Conservation (phyloP, 1,140 invertebrate genomes). For the Chionoecetes opilio region DNA sequence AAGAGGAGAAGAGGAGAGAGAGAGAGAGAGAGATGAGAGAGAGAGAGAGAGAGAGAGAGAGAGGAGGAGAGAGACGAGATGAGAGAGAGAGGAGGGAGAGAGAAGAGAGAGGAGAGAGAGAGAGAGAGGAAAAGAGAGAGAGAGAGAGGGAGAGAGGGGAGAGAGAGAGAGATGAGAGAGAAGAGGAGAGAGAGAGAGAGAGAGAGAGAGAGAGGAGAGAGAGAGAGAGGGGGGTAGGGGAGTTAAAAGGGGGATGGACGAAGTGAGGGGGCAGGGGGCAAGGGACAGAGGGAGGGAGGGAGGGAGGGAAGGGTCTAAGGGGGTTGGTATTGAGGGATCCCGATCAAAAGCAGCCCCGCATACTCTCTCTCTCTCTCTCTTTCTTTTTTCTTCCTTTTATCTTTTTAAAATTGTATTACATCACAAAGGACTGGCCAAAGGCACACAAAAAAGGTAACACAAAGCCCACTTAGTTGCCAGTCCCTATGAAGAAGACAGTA, state of each 20-base stretch:
- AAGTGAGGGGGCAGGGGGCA: background rate
- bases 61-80: background rate
- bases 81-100: too few species aligned
- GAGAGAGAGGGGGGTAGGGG: too few species aligned
- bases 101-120: too few species aligned
- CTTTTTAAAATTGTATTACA: too few species aligned
- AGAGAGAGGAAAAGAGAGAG: background rate
- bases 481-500: too few species aligned
- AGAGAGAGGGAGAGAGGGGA: background rate
- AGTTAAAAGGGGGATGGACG: too few species aligned
- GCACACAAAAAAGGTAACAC: too few species aligned
- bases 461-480: too few species aligned
- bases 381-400: background rate
- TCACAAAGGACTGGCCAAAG: too few species aligned
- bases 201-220: background rate
- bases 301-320: background rate
- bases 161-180: background rate
- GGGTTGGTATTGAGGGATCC: background rate
- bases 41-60: too few species aligned
- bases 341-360: background rate
- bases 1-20: background rate
- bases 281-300: background rate
- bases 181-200: too few species aligned
- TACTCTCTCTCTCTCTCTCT: conserved; percentile 13
- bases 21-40: background rate